These are phyloP conservation scores for Dynastes tityus DNA, from an alignment of 2,888 invertebrate genomes.

Conservation along the genomic window DNA sequence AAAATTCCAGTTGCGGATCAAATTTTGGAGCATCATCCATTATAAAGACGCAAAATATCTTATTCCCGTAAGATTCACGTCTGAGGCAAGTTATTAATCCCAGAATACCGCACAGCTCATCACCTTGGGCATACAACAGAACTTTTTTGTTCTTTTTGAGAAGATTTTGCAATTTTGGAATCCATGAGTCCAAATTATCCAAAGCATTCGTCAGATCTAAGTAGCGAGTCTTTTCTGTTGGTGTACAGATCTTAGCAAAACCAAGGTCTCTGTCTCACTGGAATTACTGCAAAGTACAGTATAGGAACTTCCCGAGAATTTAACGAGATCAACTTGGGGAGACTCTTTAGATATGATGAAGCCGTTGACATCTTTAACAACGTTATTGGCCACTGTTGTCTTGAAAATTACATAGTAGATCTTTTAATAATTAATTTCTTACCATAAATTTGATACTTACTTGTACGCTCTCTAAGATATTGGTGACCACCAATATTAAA, in stretches of 20 bases:
- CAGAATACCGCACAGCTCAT: constrained; percentile 82
- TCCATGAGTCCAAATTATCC: constrained; percentile 19
- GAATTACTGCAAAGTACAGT: constrained; percentile 1
- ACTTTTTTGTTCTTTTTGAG: constrained; percentile 67
- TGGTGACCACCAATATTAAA: constrained; percentile 59
- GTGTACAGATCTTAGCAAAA: constrained; percentile 19
- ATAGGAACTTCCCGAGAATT: constrained; percentile 9
- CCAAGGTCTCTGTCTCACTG: constrained; percentile 36
- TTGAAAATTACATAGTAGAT: neutral
- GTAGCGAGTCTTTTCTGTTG: neutral
- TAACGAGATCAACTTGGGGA: constrained; percentile 18
- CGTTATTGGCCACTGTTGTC: neutral
- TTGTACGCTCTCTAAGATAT: constrained; percentile 20
- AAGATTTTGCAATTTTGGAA: constrained; percentile 10
- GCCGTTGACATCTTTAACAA: constrained; percentile 31
- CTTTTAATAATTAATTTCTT: constrained; percentile 59
- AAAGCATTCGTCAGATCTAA: constrained; percentile 9
- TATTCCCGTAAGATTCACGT: constrained; percentile 77
- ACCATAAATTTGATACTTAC: neutral
- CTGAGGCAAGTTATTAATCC: constrained; percentile 93
- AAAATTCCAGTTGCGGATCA: constrained; percentile 77
- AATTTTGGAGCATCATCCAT: constrained; percentile 78
- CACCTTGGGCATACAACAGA: constrained; percentile 77
- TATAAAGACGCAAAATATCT: constrained; percentile 76
- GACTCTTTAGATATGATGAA: constrained; percentile 49